Evolutionary conservation across 1,140 invertebrate genomes (phyloP).

Genomic region (Zophobas atratus): DNA sequence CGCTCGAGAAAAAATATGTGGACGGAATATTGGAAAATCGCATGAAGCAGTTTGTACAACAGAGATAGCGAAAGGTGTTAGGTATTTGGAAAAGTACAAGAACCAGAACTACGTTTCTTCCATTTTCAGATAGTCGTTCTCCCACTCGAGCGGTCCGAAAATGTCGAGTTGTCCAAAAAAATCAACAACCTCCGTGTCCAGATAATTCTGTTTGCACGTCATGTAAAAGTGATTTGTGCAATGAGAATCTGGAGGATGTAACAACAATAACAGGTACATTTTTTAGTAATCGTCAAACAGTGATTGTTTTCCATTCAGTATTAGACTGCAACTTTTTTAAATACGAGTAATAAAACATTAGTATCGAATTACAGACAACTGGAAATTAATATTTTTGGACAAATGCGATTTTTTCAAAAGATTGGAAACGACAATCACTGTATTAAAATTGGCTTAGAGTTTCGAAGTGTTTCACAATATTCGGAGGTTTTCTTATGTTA

Average conservation of each 20-base stretch:
- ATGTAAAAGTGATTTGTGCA: constrained; percentile 21
- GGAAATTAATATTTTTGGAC: no score
- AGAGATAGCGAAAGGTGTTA: constrained; percentile 3
- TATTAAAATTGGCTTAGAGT: no score
- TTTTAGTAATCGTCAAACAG: neutral
- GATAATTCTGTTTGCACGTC: neutral
- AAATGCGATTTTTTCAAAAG: no score
- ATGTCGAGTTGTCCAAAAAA: neutral
- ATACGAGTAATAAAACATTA: no score
- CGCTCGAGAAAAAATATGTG: constrained; percentile 12
- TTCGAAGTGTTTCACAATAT: no score
- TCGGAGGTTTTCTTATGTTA: no score
- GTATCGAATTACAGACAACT: no score
- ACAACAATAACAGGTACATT: neutral
- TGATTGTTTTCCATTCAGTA: neutral
- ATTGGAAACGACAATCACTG: no score
- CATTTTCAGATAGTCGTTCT: neutral
- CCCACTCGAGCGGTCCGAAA: neutral
- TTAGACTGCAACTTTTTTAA: neutral
- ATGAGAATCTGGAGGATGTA: neutral
- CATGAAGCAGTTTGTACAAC: constrained; percentile 10
- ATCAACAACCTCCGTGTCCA: neutral
- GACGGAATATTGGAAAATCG: neutral
- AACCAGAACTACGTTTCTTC: neutral
- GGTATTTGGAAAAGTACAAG: neutral